Evolutionary conservation across 2,797 vertebrate species (phyloP), one percentile per base, ranked within the genome.

Genomic region (Phoebastria nigripes): DNA sequence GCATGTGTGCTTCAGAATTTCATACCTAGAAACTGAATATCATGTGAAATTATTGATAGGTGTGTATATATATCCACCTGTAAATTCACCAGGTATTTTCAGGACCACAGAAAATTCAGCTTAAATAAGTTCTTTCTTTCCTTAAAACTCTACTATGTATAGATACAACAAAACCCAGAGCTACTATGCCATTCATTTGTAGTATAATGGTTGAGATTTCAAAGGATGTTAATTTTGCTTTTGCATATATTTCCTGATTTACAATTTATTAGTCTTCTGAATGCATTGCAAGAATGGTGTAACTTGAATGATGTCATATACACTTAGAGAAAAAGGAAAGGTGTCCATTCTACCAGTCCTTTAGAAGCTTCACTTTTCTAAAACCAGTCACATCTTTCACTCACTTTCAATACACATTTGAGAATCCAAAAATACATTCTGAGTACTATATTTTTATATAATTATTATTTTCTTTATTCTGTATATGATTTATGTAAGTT

Each of bases 81-180:
- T 26, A 82, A 89, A 56, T 74, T 67, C n/a, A 67, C 4, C 0
- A 4, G 29, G 1, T 54, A n/a, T 81, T 87, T 91, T 71, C 35
- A 92, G 16, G 16, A 56, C 3, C 28, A 51, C 8, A 39, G 14
- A 51, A 79, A 69, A 87, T 55, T 49, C 6, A 78, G 4, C 10
- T 22, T 29, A 81, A 49, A 39, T 13, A 51, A 39, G 3, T 35
- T 24, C 0, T 44, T 78, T 29, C 17, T 46, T 56, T 58, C 35
- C 13, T 58, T 81, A 42, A 72, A 92, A 7, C 9, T 29, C 6
- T 56, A 6, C 1, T 51, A 28, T 15, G 2, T 29, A 54, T 15
- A 28, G 10, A 28, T 58, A 74, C 2, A 80, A 25, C 3, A 44
- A 80, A 66, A 67, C 12, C 0, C 3, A 58, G 2, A 63, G 5